A percentile compares a stretch with the other conserved stretches of the same genome.
phyloP scores from a whole-genome alignment of 2,888 invertebrate genomes.

The Litoditis marina region DNA sequence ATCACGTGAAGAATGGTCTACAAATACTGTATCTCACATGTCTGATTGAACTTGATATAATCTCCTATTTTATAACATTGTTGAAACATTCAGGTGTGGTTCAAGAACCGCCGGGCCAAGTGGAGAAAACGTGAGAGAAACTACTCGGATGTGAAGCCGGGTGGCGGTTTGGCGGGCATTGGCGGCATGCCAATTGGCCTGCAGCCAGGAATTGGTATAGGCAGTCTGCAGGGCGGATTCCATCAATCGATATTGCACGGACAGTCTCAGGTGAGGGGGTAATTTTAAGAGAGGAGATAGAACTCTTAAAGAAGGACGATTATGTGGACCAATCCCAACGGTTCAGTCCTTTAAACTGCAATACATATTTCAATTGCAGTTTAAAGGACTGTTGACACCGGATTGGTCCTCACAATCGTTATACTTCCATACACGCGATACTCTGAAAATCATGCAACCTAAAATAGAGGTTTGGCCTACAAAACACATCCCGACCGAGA shows the following conservation, averaged over 20 bases:
- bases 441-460: too few species aligned
- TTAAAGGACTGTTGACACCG: too few species aligned
- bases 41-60: not conserved
- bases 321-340: too few species aligned
- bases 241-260: constrained; percentile 21
- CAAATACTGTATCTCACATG: too few species aligned
- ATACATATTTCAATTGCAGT: too few species aligned
- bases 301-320: not conserved
- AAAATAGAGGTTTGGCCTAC: too few species aligned
- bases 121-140: constrained; percentile 60
- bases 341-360: too few species aligned
- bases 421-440: too few species aligned
- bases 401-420: too few species aligned
- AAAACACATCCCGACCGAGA: too few species aligned
- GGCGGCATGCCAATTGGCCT: constrained; percentile 13
- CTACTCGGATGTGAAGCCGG: constrained; percentile 20
- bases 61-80: not conserved
- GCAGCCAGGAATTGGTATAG: constrained; percentile 8
- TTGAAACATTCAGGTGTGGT: constrained; percentile 53
- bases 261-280: not conserved
- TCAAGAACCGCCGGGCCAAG: constrained; percentile 61
- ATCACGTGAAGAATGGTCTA: too few species aligned
- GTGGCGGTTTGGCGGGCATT: not conserved
- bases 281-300: too few species aligned
- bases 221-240: constrained; percentile 30